phyloP scores from a whole-genome alignment of 2,113 vertebrate species.

The Mirza zaza region DNA sequence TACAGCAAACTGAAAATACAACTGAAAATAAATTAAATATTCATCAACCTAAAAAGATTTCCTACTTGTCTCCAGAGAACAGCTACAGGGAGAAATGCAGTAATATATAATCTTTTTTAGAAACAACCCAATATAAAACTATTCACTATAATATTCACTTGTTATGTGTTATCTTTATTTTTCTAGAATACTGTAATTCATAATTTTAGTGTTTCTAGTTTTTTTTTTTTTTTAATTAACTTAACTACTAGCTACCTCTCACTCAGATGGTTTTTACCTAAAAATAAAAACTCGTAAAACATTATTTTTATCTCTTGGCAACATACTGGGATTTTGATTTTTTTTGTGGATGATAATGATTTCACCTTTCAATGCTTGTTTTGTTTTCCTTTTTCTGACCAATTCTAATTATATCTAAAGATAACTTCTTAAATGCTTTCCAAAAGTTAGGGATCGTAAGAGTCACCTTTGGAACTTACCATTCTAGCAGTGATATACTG shows the following conservation, averaged over 20 bases:
- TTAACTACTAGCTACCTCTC: background rate
- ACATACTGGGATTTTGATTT: background rate
- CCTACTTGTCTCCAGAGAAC: constrained; percentile 1
- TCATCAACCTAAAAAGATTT: constrained; percentile 36
- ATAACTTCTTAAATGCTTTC: background rate
- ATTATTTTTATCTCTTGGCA: background rate
- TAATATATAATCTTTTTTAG: background rate
- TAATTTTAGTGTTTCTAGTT: background rate
- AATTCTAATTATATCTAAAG: background rate
- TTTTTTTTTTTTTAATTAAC: background rate
- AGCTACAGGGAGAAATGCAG: constrained; percentile 24
- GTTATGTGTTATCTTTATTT: constrained; percentile 1
- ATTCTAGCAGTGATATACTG: background rate
- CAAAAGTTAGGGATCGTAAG: background rate
- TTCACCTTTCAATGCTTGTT: background rate
- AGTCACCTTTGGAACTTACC: background rate
- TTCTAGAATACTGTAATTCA: background rate
- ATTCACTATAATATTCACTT: constrained; percentile 20
- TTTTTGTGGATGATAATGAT: background rate
- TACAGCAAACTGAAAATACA: constrained; percentile 49
- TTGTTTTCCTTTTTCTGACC: background rate
- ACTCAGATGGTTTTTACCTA: background rate
- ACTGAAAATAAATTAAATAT: constrained; percentile 69
- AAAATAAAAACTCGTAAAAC: background rate
- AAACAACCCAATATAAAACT: constrained; percentile 36